These are phyloP conservation scores for Takifugu bimaculatus DNA, from an alignment of 2,113 vertebrate genomes.

Conservation along the genomic window DNA sequence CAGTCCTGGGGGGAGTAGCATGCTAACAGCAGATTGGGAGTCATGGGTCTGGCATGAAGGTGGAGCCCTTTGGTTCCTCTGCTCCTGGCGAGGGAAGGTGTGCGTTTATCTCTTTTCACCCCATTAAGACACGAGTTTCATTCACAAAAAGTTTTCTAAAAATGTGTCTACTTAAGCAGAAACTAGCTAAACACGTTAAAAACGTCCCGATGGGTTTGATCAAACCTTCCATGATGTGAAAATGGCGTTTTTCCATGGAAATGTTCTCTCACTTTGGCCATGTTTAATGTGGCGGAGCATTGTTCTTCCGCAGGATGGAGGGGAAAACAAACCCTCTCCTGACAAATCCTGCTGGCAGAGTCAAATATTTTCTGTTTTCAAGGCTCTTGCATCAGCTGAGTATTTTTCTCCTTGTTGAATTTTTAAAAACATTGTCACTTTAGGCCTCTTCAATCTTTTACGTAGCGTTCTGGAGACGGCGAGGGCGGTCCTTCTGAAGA, in stretches of 20 bases:
- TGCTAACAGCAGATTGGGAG: constrained; percentile 53
- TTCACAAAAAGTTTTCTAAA: background rate
- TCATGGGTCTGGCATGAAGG: constrained; percentile 49
- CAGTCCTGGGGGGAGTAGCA: constrained; percentile 52
- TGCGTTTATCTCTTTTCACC: background rate
- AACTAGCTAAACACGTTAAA: background rate
- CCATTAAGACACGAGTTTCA: background rate
- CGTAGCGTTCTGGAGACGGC: constrained; percentile 5
- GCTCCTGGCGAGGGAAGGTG: constrained; percentile 28
- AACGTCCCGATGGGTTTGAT: background rate
- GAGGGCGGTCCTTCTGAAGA: constrained; percentile 42
- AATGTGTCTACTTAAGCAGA: background rate
- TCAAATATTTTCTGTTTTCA: constrained; percentile 68
- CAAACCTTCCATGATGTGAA: too few species aligned
- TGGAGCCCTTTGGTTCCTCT: constrained; percentile 41
- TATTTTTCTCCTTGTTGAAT: constrained; percentile 60
- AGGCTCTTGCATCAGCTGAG: constrained; percentile 63
- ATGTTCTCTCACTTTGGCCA: background rate
- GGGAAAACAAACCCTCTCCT: constrained; percentile 13
- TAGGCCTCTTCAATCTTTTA: constrained; percentile 49
- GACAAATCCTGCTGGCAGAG: constrained; percentile 55
- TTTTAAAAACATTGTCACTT: constrained; percentile 49
- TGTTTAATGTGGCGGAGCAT: constrained; percentile 26
- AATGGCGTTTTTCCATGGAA: background rate
- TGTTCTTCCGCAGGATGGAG: constrained; percentile 37